Percentiles rank a stretch among this genome's conserved stretches.
These are phyloP conservation scores for Takifugu bimaculatus DNA, from an alignment of 2,113 vertebrate species.

Conservation along the genomic window DNA sequence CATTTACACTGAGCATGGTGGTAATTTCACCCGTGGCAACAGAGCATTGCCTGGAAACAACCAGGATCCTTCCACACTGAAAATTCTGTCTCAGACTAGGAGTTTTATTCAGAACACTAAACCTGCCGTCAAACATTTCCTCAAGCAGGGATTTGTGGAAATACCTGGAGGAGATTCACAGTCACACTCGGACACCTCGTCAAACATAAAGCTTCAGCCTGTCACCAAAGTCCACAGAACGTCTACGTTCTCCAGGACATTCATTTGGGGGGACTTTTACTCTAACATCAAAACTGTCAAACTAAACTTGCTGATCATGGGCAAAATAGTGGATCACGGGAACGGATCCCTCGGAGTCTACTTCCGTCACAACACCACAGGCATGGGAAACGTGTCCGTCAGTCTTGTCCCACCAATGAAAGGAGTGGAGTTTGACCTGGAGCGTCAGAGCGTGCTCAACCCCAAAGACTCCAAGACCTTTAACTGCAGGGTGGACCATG, in stretches of 20 bases:
- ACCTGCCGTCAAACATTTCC: slow-evolving; percentile 57
- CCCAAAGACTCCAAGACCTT: slow-evolving; percentile 91
- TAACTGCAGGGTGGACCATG: slow-evolving; percentile 86
- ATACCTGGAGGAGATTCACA: slow-evolving; percentile 10
- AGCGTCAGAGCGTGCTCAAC: slow-evolving; percentile 86
- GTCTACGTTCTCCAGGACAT: slow-evolving; percentile 77
- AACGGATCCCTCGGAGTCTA: slow-evolving; percentile 87
- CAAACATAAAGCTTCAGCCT: slow-evolving; percentile 39
- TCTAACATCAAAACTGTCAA: slow-evolving; percentile 92
- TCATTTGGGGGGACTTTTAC: slow-evolving; percentile 90
- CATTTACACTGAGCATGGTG: slow-evolving; percentile 32
- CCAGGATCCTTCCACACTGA: slow-evolving; percentile 22
- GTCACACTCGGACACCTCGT: slow-evolving; percentile 15
- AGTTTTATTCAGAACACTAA: slow-evolving; percentile 57
- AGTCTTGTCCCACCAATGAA: slow-evolving; percentile 85
- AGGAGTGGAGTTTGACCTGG: slow-evolving; percentile 84
- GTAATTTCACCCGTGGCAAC: slow-evolving; percentile 17
- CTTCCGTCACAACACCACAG: slow-evolving; percentile 88
- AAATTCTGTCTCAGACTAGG: slow-evolving; percentile 24
- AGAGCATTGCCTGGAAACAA: slow-evolving; percentile 11
- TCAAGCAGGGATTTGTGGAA: slow-evolving; percentile 38
- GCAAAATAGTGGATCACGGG: slow-evolving; percentile 89
- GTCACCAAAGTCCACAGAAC: slow-evolving; percentile 37
- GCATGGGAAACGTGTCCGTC: slow-evolving; percentile 87
- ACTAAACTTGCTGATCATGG: slow-evolving; percentile 86